Evolutionary conservation across 2,113 vertebrate species (phyloP).

Genomic region (Macquaria australasica): DNA sequence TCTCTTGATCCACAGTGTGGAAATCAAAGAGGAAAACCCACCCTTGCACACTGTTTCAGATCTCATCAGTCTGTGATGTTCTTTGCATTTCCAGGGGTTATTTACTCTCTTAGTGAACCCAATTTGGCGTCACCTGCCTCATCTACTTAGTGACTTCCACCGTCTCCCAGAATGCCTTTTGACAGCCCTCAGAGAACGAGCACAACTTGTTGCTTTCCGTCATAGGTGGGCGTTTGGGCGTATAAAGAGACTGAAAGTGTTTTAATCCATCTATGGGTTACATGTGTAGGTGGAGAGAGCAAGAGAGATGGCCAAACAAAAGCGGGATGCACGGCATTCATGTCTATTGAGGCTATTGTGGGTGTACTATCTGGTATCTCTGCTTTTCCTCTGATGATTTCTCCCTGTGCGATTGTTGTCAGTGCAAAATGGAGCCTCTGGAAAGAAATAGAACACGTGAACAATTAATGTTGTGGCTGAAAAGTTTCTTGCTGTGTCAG

Average conservation of each 20-base stretch:
- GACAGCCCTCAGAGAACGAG: slow-evolving; percentile 13
- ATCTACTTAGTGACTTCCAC: slow-evolving; percentile 19
- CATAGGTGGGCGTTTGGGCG: slow-evolving; percentile 36
- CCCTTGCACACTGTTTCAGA: slow-evolving; percentile 2
- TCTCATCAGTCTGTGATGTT: slow-evolving; percentile 11
- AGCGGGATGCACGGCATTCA: not conserved
- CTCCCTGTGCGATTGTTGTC: not conserved
- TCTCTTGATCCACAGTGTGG: slow-evolving; percentile 10
- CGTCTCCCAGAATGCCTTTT: slow-evolving; percentile 34
- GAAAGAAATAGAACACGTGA: not conserved
- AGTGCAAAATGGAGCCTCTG: not conserved
- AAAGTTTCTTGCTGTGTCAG: not conserved
- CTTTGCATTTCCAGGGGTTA: slow-evolving; percentile 37
- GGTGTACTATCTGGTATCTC: slow-evolving; percentile 12
- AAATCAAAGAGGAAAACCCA: slow-evolving; percentile 30
- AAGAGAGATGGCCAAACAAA: slow-evolving; percentile 25
- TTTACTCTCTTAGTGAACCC: slow-evolving; percentile 43
- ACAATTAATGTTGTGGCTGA: not conserved
- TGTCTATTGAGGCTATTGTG: slow-evolving; percentile 19
- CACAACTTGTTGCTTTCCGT: slow-evolving; percentile 50
- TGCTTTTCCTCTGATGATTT: slow-evolving; percentile 1
- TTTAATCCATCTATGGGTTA: slow-evolving; percentile 49
- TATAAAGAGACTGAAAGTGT: slow-evolving; percentile 17
- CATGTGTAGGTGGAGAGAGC: slow-evolving; percentile 45
- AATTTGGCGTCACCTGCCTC: slow-evolving; percentile 36